These are phyloP conservation scores for Aphelenchoides fujianensis DNA, from an alignment of 1,140 invertebrate genomes.

Conservation along the genomic window DNA sequence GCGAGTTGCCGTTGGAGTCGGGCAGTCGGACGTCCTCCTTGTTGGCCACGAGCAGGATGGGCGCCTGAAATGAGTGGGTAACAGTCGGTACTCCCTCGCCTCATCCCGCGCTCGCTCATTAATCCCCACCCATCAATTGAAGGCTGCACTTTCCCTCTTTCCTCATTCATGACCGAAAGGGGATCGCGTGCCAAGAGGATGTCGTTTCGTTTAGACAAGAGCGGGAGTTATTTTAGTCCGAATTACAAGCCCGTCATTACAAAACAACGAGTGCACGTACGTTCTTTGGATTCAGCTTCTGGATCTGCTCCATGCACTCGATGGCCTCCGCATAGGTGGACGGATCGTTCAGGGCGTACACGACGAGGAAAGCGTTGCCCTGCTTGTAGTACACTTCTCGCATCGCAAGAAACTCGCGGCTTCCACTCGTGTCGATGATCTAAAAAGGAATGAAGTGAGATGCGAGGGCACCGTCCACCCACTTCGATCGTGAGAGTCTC, in stretches of 20 bases:
- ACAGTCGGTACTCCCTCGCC: too few species aligned
- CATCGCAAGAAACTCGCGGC: constrained; percentile 58
- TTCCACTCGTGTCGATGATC: constrained; percentile 56
- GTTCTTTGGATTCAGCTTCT: constrained; percentile 47
- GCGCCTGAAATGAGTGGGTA: constrained; percentile 40
- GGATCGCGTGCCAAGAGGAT: neutral
- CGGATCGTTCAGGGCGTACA: constrained; percentile 51
- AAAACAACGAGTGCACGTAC: too few species aligned
- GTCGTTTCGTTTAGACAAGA: neutral
- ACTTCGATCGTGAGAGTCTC: constrained; percentile 16
- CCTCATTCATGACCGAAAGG: neutral
- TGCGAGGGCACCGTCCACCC: neutral
- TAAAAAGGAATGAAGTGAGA: constrained; percentile 24
- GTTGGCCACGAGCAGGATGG: constrained; percentile 51
- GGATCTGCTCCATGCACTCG: constrained; percentile 51
- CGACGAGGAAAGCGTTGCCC: constrained; percentile 58
- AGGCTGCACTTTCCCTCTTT: too few species aligned
- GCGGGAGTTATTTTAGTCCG: neutral
- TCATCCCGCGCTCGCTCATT: too few species aligned
- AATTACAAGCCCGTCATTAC: too few species aligned
- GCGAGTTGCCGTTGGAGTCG: constrained; percentile 2
- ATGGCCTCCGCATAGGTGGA: constrained; percentile 53
- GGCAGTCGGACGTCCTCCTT: constrained; percentile 40
- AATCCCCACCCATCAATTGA: neutral
- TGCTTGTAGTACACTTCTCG: constrained; percentile 51